Percentiles rank a stretch among this genome's conserved stretches.
These are phyloP conservation scores for Agraylea sexmaculata DNA, from an alignment of 1,140 invertebrate species.

Conservation along the genomic window DNA sequence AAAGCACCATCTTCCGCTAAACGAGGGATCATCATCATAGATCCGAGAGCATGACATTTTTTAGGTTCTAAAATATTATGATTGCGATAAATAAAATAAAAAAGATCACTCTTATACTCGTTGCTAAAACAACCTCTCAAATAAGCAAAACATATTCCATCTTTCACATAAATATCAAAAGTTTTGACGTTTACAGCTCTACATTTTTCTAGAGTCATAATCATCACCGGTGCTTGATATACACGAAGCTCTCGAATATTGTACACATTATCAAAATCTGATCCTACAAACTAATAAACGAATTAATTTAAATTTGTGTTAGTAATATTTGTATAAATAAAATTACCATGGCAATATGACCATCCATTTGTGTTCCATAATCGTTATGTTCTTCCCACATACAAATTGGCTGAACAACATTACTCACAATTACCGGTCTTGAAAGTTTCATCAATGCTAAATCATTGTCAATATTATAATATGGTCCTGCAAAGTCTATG, in stretches of 20 bases:
- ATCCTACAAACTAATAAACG: constrained; percentile 10
- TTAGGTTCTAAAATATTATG: constrained; percentile 3
- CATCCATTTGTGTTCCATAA: constrained; percentile 9
- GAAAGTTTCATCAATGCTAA: constrained; percentile 12
- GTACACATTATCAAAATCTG: constrained; percentile 7
- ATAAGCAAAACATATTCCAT: constrained; percentile 3
- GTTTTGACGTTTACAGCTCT: not conserved
- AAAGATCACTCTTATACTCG: not conserved
- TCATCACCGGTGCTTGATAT: constrained; percentile 13
- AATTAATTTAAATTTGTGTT: not conserved
- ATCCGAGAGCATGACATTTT: constrained; percentile 13
- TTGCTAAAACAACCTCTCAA: constrained; percentile 2
- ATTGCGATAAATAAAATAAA: not conserved
- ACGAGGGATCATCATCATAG: constrained; percentile 16
- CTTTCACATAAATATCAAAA: not conserved
- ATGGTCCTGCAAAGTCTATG: constrained; percentile 9
- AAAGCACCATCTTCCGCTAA: constrained; percentile 12
- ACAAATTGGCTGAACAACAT: constrained; percentile 13
- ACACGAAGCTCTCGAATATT: constrained; percentile 5
- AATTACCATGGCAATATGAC: constrained; percentile 11
- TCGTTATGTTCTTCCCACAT: constrained; percentile 14
- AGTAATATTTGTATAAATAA: not conserved
- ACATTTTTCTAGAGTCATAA: constrained; percentile 6
- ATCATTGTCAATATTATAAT: constrained; percentile 6
- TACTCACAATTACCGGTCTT: constrained; percentile 10